These are phyloP conservation scores for Drosophila serrata DNA, from an alignment of 1,140 invertebrate species.

Conservation along the genomic window DNA sequence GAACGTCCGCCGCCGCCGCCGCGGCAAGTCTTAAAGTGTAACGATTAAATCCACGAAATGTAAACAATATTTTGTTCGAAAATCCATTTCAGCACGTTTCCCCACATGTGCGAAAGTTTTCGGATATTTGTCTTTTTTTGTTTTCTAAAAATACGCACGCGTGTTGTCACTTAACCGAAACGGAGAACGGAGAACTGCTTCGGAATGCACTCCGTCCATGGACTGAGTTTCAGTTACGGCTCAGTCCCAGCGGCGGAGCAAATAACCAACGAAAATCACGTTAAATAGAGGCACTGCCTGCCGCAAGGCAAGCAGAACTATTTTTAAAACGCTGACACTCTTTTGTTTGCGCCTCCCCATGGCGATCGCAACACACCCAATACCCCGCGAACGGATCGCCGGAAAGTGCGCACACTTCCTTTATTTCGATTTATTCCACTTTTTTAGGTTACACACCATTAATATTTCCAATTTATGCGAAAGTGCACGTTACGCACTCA, in stretches of 20 bases:
- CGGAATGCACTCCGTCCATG: constrained; percentile 59
- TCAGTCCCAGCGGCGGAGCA: constrained; percentile 30
- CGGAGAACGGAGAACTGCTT: constrained; percentile 30
- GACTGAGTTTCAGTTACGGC: constrained; percentile 15
- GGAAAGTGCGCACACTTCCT: constrained; percentile 68
- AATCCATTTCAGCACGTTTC: constrained; percentile 79
- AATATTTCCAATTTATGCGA: constrained; percentile 68
- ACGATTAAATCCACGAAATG: constrained; percentile 76
- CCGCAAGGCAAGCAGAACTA: constrained; percentile 60
- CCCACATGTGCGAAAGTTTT: constrained; percentile 82
- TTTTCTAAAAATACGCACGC: constrained; percentile 70
- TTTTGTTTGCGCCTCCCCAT: constrained; percentile 61
- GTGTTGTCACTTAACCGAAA: constrained; percentile 56
- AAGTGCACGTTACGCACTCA: constrained; percentile 60
- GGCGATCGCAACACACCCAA: constrained; percentile 24
- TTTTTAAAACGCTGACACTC: constrained; percentile 81
- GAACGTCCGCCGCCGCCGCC: constrained; percentile 67
- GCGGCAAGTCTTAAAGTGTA: constrained; percentile 70
- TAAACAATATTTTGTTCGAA: constrained; percentile 75
- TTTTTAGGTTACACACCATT: constrained; percentile 79
- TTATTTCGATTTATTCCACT: constrained; percentile 63
- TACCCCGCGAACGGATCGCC: constrained; percentile 1
- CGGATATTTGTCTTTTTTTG: constrained; percentile 51
- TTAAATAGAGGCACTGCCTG: constrained; percentile 65
- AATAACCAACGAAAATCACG: constrained; percentile 53